Percentiles rank a stretch among this genome's conserved stretches.
These are phyloP conservation scores for Trachemys scripta DNA, from an alignment of 2,113 vertebrate species.

Conservation along the genomic window DNA sequence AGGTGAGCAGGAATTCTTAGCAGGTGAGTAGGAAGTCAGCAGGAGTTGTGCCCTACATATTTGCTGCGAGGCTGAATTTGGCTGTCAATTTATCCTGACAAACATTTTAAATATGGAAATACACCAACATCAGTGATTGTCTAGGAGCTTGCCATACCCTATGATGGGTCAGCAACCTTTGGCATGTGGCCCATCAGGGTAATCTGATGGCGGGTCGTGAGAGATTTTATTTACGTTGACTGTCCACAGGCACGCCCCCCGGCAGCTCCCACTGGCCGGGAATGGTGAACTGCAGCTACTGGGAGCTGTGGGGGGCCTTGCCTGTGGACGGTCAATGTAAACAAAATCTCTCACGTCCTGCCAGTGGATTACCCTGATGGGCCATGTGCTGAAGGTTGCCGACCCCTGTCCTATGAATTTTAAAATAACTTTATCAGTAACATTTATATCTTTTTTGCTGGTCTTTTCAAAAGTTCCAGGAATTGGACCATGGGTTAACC, in stretches of 20 bases:
- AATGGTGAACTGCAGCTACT: too few species aligned
- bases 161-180: too few species aligned
- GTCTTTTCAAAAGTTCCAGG: background rate
- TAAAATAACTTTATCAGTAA: background rate
- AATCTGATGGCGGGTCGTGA: too few species aligned
- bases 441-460: background rate
- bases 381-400: too few species aligned
- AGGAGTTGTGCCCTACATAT: background rate
- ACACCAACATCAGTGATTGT: background rate
- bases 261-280: too few species aligned
- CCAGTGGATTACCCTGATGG: too few species aligned
- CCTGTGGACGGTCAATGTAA: too few species aligned
- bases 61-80: background rate
- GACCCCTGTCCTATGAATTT: background rate
- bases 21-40: accelerated
- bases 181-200: too few species aligned
- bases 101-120: background rate
- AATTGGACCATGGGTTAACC: background rate
- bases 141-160: background rate
- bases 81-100: accelerated
- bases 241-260: too few species aligned
- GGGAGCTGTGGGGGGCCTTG: too few species aligned
- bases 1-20: background rate
- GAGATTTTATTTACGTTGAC: too few species aligned
- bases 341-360: too few species aligned